Evolutionary conservation across 2,797 vertebrate species (phyloP).

Genomic region (Syngnathus rostellatus): DNA sequence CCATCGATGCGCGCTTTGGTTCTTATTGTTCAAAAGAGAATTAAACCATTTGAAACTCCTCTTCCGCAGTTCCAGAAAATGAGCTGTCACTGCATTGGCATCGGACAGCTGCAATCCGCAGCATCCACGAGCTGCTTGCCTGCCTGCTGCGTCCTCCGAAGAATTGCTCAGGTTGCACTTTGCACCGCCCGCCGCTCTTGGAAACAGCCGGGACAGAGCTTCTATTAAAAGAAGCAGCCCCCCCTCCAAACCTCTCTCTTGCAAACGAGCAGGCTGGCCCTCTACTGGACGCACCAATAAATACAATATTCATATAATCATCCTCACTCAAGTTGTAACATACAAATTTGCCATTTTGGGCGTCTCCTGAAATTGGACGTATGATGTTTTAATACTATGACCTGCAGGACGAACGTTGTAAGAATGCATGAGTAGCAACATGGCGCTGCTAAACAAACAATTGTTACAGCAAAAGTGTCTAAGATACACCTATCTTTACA

Average conservation of each 20-base stretch:
- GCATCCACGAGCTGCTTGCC: conserved; percentile 4
- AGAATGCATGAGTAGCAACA: too few species aligned
- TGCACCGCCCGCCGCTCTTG: conserved; percentile 30
- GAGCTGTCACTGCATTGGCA: conserved; percentile 17
- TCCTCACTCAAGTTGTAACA: too few species aligned
- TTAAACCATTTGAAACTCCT: conserved; percentile 26
- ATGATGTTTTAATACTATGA: too few species aligned
- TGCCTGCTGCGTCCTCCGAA: conserved; percentile 3
- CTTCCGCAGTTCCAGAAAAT: not conserved
- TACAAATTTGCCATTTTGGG: too few species aligned
- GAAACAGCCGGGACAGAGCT: conserved; percentile 7
- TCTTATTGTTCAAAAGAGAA: conserved; percentile 1
- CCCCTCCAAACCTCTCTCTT: too few species aligned
- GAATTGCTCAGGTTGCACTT: conserved; percentile 2
- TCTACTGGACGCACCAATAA: not conserved
- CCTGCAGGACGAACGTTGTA: too few species aligned
- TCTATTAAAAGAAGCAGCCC: not conserved
- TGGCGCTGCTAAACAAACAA: too few species aligned
- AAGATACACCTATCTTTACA: not conserved
- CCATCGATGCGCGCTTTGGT: conserved; percentile 3
- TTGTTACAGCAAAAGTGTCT: too few species aligned
- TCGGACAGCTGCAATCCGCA: conserved; percentile 16
- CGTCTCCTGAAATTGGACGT: too few species aligned
- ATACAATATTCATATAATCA: not conserved
- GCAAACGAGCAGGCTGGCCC: too few species aligned